Conservation (phyloP, 2,113 vertebrate species). For the Stomatorhinus ivindoensis region DNA sequence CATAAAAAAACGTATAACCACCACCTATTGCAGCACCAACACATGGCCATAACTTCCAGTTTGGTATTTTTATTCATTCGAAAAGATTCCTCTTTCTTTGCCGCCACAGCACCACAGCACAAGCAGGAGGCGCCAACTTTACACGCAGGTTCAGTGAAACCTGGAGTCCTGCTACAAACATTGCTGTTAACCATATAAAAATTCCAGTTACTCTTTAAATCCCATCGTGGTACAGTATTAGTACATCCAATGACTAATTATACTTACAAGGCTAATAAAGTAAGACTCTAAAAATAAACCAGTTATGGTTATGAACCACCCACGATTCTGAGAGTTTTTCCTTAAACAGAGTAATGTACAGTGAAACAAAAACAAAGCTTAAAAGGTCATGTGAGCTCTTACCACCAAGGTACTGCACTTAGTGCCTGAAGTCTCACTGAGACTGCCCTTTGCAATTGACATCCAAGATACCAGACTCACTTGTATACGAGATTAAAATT, state of each 20-base stretch:
- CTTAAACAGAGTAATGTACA: background rate
- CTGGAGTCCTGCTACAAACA: background rate
- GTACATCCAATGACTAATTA: background rate
- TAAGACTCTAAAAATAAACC: background rate
- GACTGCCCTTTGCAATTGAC: background rate
- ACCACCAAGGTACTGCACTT: background rate
- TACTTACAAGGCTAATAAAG: background rate
- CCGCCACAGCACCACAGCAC: background rate
- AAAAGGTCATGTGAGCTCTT: background rate
- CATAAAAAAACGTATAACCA: background rate
- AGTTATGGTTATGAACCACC: background rate
- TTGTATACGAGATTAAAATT: background rate
- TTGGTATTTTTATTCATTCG: background rate
- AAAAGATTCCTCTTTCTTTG: background rate
- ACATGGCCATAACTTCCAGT: background rate
- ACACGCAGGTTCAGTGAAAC: background rate
- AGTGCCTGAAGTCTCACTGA: background rate
- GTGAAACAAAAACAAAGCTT: background rate
- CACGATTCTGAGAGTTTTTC: background rate
- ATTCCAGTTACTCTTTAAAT: background rate
- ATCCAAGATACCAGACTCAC: background rate
- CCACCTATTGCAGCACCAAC: background rate
- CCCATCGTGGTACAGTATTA: background rate
- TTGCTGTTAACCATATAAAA: background rate
- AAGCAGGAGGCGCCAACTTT: background rate